Conservation (phyloP, 1,140 invertebrate genomes). For the Episyrphus balteatus region DNA sequence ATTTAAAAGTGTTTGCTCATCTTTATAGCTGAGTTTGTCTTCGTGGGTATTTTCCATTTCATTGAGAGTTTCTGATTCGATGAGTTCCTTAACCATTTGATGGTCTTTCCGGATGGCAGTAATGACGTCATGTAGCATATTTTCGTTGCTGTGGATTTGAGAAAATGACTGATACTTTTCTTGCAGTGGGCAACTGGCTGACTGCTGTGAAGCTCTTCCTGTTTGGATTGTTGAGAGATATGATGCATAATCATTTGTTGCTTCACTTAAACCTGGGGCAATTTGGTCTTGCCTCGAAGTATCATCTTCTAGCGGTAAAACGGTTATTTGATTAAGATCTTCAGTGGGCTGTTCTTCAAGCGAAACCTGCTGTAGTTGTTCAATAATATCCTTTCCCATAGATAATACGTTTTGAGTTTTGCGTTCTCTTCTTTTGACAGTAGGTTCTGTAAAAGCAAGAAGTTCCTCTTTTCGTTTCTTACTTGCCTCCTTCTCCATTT, state of each 20-base stretch:
- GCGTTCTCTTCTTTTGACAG: background rate
- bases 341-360: background rate
- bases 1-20: background rate
- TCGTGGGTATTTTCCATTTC: conserved; percentile 1
- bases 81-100: background rate
- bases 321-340: background rate
- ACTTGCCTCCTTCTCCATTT: conserved; percentile 18
- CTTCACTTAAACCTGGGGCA: background rate
- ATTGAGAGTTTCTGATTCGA: background rate
- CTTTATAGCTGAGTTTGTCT: conserved; percentile 4
- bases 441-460: background rate
- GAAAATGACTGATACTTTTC: conserved; percentile 15
- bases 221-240: background rate
- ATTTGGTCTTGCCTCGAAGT: background rate
- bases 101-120: conserved; percentile 22
- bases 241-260: background rate
- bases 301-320: background rate
- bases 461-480: background rate
- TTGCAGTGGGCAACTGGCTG: conserved; percentile 9
- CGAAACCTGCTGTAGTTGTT: background rate
- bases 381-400: background rate
- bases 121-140: conserved; percentile 26
- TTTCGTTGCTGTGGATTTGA: conserved; percentile 16
- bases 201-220: conserved; percentile 7
- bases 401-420: background rate